phyloP scores from a whole-genome alignment of 2,888 invertebrate genomes.

The Athalia circularis region DNA sequence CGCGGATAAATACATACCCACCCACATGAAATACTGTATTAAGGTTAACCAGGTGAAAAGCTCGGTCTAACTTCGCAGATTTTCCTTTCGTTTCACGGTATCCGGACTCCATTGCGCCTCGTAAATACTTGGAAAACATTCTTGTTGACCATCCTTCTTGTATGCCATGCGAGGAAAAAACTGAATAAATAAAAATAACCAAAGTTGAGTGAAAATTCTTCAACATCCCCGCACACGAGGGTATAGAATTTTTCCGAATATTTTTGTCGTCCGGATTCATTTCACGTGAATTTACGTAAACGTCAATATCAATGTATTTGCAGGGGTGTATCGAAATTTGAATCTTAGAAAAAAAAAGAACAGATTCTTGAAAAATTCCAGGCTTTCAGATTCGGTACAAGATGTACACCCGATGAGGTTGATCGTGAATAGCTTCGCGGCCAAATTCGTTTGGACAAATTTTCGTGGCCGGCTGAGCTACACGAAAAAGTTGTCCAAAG shows the following conservation, averaged over 20 bases:
- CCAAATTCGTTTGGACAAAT: too few species aligned
- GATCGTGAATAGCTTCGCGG: too few species aligned
- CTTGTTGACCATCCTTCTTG: constrained; percentile 7
- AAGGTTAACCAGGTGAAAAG: constrained; percentile 33
- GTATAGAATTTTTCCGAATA: too few species aligned
- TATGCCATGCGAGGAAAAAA: not conserved
- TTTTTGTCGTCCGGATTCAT: too few species aligned
- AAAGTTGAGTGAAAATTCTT: not conserved
- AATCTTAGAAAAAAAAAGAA: not conserved
- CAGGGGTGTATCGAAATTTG: too few species aligned
- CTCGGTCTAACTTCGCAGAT: constrained; percentile 22
- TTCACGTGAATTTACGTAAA: too few species aligned
- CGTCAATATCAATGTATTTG: too few species aligned
- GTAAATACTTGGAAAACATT: constrained; percentile 34
- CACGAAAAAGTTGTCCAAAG: too few species aligned
- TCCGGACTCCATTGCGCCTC: not conserved
- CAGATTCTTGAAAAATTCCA: not conserved
- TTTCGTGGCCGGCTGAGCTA: too few species aligned
- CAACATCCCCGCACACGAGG: too few species aligned
- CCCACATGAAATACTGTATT: not conserved
- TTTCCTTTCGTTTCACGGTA: not conserved
- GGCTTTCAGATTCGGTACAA: not conserved
- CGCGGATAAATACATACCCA: too few species aligned
- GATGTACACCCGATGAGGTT: too few species aligned
- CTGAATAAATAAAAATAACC: not conserved